Percentiles rank a stretch among this genome's conserved stretches.
Evolutionary conservation across 1,140 invertebrate species (phyloP).

Genomic region (Leptoteleia sp.): DNA sequence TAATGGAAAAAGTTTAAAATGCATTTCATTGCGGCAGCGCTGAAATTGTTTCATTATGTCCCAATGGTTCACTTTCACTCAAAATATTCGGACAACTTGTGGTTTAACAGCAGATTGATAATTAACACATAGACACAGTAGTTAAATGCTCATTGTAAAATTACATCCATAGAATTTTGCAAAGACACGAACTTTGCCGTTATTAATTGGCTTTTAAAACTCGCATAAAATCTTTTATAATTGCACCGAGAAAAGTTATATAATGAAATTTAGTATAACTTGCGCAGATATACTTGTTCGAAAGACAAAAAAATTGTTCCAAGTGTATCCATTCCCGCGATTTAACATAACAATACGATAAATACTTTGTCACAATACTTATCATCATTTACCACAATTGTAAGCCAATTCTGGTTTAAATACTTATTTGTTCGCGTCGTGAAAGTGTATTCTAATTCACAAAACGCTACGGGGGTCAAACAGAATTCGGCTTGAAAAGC

Average conservation of each 20-base stretch:
- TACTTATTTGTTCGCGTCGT: too few relatives aligned
- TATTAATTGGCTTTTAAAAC: constrained; percentile 5
- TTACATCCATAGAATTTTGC: constrained; percentile 25
- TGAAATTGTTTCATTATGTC: constrained; percentile 53
- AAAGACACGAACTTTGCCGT: neutral
- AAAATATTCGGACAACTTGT: constrained; percentile 55
- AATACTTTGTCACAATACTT: too few relatives aligned
- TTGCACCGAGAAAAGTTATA: too few relatives aligned
- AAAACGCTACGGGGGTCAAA: constrained; percentile 27
- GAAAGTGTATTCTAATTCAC: too few relatives aligned
- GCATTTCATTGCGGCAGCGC: constrained; percentile 39
- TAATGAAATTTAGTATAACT: too few relatives aligned
- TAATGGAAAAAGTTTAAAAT: constrained; percentile 55
- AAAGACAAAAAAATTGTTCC: too few relatives aligned
- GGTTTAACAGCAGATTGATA: constrained; percentile 38
- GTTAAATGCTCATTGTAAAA: constrained; percentile 47
- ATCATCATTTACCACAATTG: too few relatives aligned
- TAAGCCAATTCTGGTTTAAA: too few relatives aligned
- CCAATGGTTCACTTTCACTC: constrained; percentile 56
- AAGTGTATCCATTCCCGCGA: too few relatives aligned
- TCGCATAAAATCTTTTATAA: constrained; percentile 2
- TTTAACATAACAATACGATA: too few relatives aligned
- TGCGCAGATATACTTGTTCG: too few relatives aligned
- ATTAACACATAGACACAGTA: constrained; percentile 49
- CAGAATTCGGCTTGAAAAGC: constrained; percentile 7